These are phyloP conservation scores for Eutolmus rufibarbis DNA, from an alignment of 2,888 invertebrate genomes.

Conservation along the genomic window DNA sequence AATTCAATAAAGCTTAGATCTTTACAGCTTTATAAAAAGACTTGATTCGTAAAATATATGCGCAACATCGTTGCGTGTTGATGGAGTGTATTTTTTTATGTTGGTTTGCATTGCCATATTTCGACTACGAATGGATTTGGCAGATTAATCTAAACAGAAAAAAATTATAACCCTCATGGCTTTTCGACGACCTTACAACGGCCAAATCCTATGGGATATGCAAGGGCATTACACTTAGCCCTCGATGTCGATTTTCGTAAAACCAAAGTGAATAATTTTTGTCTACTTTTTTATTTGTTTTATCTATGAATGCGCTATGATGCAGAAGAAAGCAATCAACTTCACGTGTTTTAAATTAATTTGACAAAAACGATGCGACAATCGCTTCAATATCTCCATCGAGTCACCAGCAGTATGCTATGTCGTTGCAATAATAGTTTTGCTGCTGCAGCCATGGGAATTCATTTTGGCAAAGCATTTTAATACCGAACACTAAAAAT, in stretches of 20 bases:
- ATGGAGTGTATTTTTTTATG: neutral
- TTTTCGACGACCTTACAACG: neutral
- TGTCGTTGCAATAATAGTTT: neutral
- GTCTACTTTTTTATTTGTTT: neutral
- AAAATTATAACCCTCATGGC: neutral
- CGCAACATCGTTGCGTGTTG: neutral
- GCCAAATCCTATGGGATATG: neutral
- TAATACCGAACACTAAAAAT: neutral
- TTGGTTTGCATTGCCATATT: neutral
- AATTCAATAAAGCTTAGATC: neutral
- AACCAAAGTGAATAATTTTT: neutral
- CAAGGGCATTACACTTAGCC: neutral
- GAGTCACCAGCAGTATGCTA: neutral
- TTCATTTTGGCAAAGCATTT: neutral
- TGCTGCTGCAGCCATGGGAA: neutral
- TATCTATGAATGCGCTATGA: neutral
- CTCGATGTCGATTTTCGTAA: neutral
- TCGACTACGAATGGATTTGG: conserved; percentile 6
- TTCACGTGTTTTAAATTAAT: neutral
- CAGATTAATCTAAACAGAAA: conserved; percentile 12
- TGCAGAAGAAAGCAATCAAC: neutral
- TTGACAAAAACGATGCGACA: neutral
- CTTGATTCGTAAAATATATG: neutral
- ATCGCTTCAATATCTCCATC: neutral
- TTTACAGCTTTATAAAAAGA: neutral